Conservation (phyloP, 2,797 vertebrate species). For the Meda fulgida region DNA sequence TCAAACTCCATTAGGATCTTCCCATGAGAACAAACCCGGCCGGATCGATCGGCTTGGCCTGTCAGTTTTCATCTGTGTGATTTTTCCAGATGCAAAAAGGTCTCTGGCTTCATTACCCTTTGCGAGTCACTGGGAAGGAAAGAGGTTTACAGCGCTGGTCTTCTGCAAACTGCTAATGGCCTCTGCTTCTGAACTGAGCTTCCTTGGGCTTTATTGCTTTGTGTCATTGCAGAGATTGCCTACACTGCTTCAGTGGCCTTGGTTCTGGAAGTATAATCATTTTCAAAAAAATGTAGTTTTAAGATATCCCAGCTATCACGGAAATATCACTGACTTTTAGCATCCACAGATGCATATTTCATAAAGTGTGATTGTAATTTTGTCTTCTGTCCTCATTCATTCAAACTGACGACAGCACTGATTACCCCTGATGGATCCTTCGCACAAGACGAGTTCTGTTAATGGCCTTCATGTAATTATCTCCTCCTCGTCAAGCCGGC, state of each 20-base stretch:
- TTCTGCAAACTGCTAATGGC: conserved; percentile 13
- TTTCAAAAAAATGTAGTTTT: not conserved
- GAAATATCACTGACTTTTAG: not conserved
- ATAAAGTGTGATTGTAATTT: not conserved
- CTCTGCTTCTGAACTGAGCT: not conserved
- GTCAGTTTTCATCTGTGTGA: conserved; percentile 58
- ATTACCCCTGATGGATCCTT: conserved; percentile 29
- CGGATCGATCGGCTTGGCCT: conserved; percentile 60
- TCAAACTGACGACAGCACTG: not conserved
- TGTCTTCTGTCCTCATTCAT: conserved; percentile 10
- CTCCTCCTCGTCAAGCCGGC: not conserved
- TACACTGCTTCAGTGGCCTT: not conserved
- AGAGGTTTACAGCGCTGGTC: conserved; percentile 6
- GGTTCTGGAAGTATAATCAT: not conserved
- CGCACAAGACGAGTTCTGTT: conserved; percentile 34
- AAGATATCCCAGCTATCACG: not conserved
- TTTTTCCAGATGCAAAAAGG: conserved; percentile 56
- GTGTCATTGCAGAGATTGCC: not conserved
- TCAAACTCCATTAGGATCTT: conserved; percentile 58
- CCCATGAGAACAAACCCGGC: conserved; percentile 51
- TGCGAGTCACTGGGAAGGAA: conserved; percentile 41
- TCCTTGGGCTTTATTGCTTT: not conserved
- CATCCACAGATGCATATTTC: not conserved
- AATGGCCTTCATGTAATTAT: conserved; percentile 40
- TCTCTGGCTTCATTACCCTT: conserved; percentile 49